Evolutionary conservation across 2,888 invertebrate species (phyloP), one percentile per base, ranked within the genome.

Genomic region (Agriopis aurantiaria): DNA sequence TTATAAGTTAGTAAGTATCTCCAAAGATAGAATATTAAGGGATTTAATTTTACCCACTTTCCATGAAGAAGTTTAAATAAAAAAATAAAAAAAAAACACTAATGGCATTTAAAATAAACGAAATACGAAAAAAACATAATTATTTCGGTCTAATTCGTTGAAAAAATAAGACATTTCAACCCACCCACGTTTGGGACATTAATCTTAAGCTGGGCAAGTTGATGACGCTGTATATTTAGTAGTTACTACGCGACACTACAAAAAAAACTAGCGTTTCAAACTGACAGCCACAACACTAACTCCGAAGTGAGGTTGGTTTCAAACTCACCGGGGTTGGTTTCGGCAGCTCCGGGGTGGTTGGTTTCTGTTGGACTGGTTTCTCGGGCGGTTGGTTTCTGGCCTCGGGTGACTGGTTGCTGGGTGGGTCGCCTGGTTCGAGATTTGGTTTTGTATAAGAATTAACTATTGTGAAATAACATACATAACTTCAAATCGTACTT

Each of bases 251-350:
- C n/a, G 40, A 52, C 61, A 58, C 58, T 68, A 63, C 63, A 53
- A 48, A 56, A 69, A 61, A 75, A 75, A 75, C 67, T 71, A 76
- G 78, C 75, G 67, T 70, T 76, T 71, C 71, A 75, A 73, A 72
- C 53, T 66, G 45, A 74, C 75, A 80, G 78, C 78, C 72, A 78
- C 76, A 76, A 65, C 65, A 72, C 71, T 75, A 71, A 76, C 66
- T 74, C 71, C 65, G 14, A 46, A 51, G 14, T 4, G 33, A 43
- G 33, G 11, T 3, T 0, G 8, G 33, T 5, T 23, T 1, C n/a
- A 46, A 45, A 83, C 90, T 87, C 66, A 92, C 91, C 86, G 92
- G 92, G 0, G 93, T 92, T 0, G 93, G 93, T 77, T 92, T 92
- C 0, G 93, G 93, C 11, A 93, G 73, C 1, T 93, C 93, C 0